phyloP scores from a whole-genome alignment of 2,888 invertebrate species.

The Leptogaster cylindrica region DNA sequence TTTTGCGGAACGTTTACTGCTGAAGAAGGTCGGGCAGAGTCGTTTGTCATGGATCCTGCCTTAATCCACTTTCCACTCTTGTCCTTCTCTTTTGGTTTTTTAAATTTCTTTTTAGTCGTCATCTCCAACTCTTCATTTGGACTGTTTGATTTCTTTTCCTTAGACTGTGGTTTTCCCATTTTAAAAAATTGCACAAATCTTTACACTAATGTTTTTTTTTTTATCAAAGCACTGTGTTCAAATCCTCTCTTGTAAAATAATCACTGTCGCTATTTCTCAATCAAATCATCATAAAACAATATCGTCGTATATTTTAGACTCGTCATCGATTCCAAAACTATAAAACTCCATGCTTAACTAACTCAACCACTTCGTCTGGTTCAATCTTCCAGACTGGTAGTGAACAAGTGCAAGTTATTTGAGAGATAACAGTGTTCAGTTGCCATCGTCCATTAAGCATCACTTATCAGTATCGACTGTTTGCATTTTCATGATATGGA shows the following conservation, averaged over 20 bases:
- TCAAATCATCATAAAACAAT: not conserved
- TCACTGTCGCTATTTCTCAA: not conserved
- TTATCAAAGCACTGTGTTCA: not conserved
- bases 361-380: too few species aligned
- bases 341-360: too few species aligned
- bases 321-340: too few species aligned
- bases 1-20: not conserved
- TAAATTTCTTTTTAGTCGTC: slow-evolving; percentile 50
- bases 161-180: slow-evolving; percentile 59
- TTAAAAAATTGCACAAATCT: slow-evolving; percentile 43
- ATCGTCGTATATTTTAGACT: too few species aligned
- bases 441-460: too few species aligned
- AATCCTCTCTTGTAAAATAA: not conserved
- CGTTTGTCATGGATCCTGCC: not conserved
- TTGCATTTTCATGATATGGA: too few species aligned
- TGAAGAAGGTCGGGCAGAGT: not conserved
- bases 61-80: not conserved
- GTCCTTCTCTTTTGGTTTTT: slow-evolving; percentile 45
- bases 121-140: slow-evolving; percentile 54
- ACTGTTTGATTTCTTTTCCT: slow-evolving; percentile 52
- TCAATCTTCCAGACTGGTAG: too few species aligned
- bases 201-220: slow-evolving; percentile 14
- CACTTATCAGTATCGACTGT: too few species aligned
- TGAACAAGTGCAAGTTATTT: too few species aligned
- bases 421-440: too few species aligned